Evolutionary conservation across 2,888 invertebrate genomes (phyloP).

Genomic region (Aethes cnicana): DNA sequence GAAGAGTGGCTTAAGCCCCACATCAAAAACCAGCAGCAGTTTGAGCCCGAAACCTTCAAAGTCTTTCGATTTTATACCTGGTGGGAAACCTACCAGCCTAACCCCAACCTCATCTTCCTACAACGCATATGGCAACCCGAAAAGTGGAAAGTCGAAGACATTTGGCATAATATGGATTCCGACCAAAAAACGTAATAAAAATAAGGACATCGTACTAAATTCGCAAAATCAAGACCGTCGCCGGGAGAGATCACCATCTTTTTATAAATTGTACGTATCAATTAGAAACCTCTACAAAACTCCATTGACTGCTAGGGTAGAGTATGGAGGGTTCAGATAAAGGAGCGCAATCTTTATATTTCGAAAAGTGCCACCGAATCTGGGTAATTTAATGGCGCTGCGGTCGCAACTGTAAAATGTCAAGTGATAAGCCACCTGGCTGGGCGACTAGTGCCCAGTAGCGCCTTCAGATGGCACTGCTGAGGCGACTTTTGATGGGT

Average conservation of each 20-base stretch:
- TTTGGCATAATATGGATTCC: constrained; percentile 74
- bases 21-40: constrained; percentile 8
- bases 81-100: constrained; percentile 26
- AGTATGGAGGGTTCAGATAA: too few species aligned
- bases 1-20: constrained; percentile 5
- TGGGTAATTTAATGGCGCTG: too few species aligned
- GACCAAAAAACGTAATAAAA: constrained; percentile 57
- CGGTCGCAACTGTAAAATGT: too few species aligned
- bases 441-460: too few species aligned
- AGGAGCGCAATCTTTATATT: too few species aligned
- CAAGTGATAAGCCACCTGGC: too few species aligned
- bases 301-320: too few species aligned
- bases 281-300: too few species aligned
- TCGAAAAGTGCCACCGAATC: too few species aligned
- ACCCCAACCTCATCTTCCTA: constrained; percentile 35
- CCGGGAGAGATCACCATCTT: constrained; percentile 62
- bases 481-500: too few species aligned
- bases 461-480: too few species aligned
- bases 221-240: constrained; percentile 52
- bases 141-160: constrained; percentile 51
- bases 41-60: constrained; percentile 21
- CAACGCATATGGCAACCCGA: constrained; percentile 42
- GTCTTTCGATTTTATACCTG: constrained; percentile 23
- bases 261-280: constrained; percentile 66
- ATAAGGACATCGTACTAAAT: constrained; percentile 61